Conservation (phyloP, 2,113 vertebrate species). For the Oxyruncus cristatus region DNA sequence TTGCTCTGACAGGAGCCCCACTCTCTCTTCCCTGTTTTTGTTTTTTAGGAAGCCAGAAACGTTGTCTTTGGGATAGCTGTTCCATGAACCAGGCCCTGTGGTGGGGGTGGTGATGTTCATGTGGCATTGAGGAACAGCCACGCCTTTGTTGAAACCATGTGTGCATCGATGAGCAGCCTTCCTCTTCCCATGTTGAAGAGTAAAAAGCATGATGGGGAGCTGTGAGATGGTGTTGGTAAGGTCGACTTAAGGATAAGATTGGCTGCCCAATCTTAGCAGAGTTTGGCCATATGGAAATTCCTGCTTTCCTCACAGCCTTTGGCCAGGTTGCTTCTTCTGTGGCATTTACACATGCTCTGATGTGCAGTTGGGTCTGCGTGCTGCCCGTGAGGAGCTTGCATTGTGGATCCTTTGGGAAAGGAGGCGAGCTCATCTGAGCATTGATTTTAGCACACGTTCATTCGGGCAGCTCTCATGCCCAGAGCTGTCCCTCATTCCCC, state of each 20-base stretch:
- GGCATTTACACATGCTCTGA: background rate
- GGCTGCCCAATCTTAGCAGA: background rate
- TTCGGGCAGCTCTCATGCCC: background rate
- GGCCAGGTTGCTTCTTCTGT: background rate
- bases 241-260: background rate
- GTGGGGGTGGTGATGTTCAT: background rate
- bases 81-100: background rate
- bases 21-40: background rate
- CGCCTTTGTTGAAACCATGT: background rate
- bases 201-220: background rate
- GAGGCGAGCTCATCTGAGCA: accelerated
- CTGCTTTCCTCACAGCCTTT: background rate
- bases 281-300: background rate
- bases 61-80: background rate
- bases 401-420: background rate
- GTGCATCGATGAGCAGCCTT: accelerated
- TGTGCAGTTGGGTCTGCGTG: accelerated
- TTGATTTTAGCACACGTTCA: background rate
- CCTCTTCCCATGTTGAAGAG: background rate
- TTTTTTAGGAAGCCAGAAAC: background rate
- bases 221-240: background rate
- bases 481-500: background rate
- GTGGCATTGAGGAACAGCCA: accelerated
- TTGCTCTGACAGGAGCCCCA: background rate
- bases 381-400: background rate